These are phyloP conservation scores for Lepus europaeus DNA, from an alignment of 2,113 vertebrate genomes.

Conservation along the genomic window DNA sequence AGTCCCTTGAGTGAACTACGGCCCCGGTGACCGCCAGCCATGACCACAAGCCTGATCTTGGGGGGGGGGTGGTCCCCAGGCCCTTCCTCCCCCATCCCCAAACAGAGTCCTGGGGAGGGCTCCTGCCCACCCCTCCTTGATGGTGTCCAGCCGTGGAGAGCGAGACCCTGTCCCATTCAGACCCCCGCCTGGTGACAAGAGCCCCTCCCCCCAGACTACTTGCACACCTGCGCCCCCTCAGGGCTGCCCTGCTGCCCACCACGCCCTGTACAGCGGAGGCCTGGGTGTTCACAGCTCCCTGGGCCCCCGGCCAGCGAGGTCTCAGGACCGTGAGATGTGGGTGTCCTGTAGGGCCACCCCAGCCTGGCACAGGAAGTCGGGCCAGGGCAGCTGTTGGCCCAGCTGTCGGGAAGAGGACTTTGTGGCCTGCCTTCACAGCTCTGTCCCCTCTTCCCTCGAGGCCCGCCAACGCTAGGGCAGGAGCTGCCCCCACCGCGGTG, in stretches of 20 bases:
- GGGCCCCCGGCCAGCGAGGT: neutral
- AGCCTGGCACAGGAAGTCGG: neutral
- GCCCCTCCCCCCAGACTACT: no score
- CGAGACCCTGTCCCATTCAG: neutral
- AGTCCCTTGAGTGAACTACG: no score
- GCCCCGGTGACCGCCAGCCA: neutral
- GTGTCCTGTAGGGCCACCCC: neutral
- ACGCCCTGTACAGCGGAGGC: no score
- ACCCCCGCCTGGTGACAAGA: no score
- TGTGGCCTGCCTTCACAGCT: neutral
- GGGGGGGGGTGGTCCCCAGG: neutral
- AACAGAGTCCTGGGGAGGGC: neutral
- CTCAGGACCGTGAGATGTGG: neutral
- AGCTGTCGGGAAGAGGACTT: neutral
- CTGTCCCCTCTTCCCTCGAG: neutral
- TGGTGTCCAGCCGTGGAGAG: neutral
- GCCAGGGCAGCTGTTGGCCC: constrained; percentile 1
- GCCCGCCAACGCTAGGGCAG: neutral
- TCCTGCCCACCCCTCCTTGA: neutral
- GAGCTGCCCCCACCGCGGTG: neutral
- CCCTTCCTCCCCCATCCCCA: neutral
- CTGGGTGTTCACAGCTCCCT: no score
- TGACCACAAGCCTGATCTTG: fast-evolving
- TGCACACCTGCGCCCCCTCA: no score
- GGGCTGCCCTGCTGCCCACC: neutral